Conservation (phyloP, 2,113 vertebrate genomes). For the Pluvialis apricaria region DNA sequence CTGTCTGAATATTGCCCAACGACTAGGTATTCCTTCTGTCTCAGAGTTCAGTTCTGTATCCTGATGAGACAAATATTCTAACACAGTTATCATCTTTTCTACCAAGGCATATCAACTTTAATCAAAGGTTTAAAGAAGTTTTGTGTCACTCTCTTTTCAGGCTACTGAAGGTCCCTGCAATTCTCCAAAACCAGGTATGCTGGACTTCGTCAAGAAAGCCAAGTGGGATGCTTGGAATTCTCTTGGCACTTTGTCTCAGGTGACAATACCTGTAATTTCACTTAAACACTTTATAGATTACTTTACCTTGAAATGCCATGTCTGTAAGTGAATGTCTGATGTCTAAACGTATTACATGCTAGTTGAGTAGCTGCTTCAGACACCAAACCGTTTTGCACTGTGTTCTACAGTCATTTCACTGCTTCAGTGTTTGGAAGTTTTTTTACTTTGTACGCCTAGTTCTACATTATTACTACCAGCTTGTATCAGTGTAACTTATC, state of each 20-base stretch:
- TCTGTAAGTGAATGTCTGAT: neutral
- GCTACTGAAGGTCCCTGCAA: constrained; percentile 87
- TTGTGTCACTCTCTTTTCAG: constrained; percentile 61
- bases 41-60: neutral
- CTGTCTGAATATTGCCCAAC: neutral
- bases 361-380: neutral
- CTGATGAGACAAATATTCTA: neutral
- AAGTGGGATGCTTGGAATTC: constrained; percentile 93
- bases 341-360: neutral
- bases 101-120: neutral
- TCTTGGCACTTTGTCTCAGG: constrained; percentile 83
- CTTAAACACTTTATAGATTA: neutral
- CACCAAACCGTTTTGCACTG: neutral
- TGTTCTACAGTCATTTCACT: neutral
- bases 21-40: neutral
- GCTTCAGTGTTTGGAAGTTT: neutral
- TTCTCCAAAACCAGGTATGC: constrained; percentile 83
- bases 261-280: constrained; percentile 24
- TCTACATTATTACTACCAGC: neutral
- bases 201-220: constrained; percentile 89
- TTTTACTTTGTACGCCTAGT: neutral
- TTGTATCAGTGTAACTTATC: neutral
- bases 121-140: neutral
- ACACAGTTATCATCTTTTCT: neutral
- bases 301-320: neutral